phyloP scores from a whole-genome alignment of 64 coral and sea anemone genomes.

The Porites australiensis region DNA sequence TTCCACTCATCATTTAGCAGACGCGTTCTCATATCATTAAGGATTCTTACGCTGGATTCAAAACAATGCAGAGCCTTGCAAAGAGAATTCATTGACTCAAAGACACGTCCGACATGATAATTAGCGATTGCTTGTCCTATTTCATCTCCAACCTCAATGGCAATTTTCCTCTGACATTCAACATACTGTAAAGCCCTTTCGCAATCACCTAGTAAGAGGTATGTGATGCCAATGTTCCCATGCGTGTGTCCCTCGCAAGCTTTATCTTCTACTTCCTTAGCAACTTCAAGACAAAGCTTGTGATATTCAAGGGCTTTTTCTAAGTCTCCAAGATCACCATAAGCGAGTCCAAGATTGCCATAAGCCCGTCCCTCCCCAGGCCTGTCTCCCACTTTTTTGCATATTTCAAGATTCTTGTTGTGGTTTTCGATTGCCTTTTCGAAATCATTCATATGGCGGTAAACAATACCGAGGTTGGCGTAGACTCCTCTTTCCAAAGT shows the following conservation, averaged over 20 bases:
- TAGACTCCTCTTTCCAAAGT: background rate
- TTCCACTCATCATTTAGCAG: constrained; percentile 7
- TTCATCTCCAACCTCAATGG: background rate
- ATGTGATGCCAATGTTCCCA: no score
- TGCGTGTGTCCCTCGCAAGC: no score
- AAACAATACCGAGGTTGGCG: constrained; percentile 14
- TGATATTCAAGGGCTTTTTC: no score
- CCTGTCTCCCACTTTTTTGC: background rate
- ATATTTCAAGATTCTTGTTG: background rate
- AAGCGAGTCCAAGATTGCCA: no score
- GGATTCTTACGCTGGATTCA: background rate
- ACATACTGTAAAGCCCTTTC: no score
- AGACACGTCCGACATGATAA: no score
- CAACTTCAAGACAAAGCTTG: no score
- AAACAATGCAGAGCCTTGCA: background rate
- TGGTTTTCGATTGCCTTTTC: background rate
- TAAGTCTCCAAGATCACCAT: no score
- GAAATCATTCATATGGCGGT: background rate
- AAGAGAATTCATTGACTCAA: background rate
- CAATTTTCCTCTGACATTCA: background rate
- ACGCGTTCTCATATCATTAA: background rate
- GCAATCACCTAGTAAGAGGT: no score
- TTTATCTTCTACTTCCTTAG: no score
- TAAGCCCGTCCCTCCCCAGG: background rate
- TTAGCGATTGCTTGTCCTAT: background rate